A percentile compares a stretch with the other conserved stretches of the same genome.
phyloP scores from a whole-genome alignment of 1,140 invertebrate species.

The Drosophila asahinai region DNA sequence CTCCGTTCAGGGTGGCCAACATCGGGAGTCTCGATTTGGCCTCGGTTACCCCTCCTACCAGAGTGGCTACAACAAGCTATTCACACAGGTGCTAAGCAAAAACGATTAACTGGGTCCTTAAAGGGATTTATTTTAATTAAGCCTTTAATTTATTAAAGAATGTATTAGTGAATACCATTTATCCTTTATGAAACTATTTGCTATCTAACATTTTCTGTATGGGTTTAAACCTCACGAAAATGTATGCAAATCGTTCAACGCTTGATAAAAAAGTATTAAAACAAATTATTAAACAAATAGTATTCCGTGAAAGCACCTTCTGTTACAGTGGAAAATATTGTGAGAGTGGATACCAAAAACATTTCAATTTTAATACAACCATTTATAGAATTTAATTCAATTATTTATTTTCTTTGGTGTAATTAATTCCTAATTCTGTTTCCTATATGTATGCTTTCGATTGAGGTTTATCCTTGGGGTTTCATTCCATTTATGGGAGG shows the following conservation, averaged over 20 bases:
- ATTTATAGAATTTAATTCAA: background rate
- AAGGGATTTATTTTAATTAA: background rate
- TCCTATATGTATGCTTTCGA: background rate
- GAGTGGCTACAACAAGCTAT: conserved; percentile 95
- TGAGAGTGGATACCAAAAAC: too few species aligned
- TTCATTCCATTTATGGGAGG: background rate
- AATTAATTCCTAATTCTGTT: background rate
- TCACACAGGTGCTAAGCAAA: conserved; percentile 90
- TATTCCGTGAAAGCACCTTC: too few species aligned
- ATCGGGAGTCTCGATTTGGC: conserved; percentile 85
- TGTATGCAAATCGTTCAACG: too few species aligned
- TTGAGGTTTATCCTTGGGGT: background rate
- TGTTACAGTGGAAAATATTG: background rate
- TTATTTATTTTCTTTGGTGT: background rate
- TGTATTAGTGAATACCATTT: too few species aligned
- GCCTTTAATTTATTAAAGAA: too few species aligned
- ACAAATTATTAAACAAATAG: background rate
- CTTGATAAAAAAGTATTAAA: background rate
- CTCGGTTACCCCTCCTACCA: conserved; percentile 91
- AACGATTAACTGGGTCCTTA: background rate
- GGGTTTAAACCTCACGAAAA: too few species aligned
- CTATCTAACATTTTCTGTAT: too few species aligned
- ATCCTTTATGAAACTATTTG: too few species aligned
- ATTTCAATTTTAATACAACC: background rate
- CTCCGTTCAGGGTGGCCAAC: conserved; percentile 81